These are phyloP conservation scores for Tetheella fluctuosa DNA, from an alignment of 2,888 invertebrate genomes.

Conservation along the genomic window DNA sequence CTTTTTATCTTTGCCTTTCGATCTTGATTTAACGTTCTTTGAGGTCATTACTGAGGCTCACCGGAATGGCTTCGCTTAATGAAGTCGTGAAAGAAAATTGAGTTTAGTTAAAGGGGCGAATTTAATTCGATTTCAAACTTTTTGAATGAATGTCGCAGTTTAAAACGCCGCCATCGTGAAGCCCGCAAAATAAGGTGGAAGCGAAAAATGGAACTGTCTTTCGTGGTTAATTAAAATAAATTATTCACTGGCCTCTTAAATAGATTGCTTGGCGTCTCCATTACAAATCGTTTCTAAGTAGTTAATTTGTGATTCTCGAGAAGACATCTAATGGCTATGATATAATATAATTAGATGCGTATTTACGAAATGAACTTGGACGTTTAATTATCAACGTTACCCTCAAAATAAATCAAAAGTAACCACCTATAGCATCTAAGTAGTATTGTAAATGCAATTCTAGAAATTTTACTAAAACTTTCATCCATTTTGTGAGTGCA, in stretches of 20 bases:
- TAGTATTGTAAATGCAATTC: background rate
- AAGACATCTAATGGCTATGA: constrained; percentile 51
- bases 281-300: constrained; percentile 61
- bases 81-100: constrained; percentile 83
- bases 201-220: constrained; percentile 73
- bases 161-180: constrained; percentile 65
- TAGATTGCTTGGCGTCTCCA: constrained; percentile 63
- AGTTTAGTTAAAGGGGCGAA: constrained; percentile 83
- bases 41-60: constrained; percentile 81
- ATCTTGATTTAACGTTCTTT: constrained; percentile 82
- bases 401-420: background rate
- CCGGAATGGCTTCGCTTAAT: constrained; percentile 80
- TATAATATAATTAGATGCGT: background rate
- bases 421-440: background rate
- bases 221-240: constrained; percentile 77
- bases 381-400: background rate
- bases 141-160: constrained; percentile 78
- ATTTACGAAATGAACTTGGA: background rate
- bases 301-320: constrained; percentile 54
- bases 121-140: constrained; percentile 83
- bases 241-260: constrained; percentile 70
- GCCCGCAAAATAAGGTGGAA: constrained; percentile 69
- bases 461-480: background rate
- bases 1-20: constrained; percentile 75
- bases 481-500: background rate